Evolutionary conservation across 2,113 vertebrate genomes (phyloP), one percentile per base, ranked within the genome.

Genomic region (Castor canadensis): DNA sequence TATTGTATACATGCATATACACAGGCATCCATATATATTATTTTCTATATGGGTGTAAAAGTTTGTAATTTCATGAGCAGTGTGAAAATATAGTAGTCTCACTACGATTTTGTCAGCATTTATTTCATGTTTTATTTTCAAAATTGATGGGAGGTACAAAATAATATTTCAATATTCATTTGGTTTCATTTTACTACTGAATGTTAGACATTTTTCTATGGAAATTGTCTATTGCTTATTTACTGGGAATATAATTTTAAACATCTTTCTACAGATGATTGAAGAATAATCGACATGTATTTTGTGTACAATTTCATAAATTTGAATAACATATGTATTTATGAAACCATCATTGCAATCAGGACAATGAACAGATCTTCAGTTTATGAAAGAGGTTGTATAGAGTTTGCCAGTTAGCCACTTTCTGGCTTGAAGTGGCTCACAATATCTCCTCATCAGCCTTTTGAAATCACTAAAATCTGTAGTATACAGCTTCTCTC

Each of bases 11-110:
- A 16, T 28, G 32, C 3, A 75, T 30, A 76, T 76, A 35, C 16
- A 76, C n/a, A n/a, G n/a, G n/a, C 35, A 49, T 32, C 8, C 19
- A 13, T 73, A 45, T 45, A 56, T 15, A 56, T 56, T 79, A 9
- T 90, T 94, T 95, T 80, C 64, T 30, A 91, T 62, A 62, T 43
- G 30, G 9, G 32, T 32, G 38, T 91, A 73, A 87, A 79, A 73
- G 4, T 79, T 83, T 83, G 26, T 22, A 72, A 83, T 40, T 91
- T 5, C 28, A 88, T 45, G 26, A 52, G 30, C 22, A 71, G 9
- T 64, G 52, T 10, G 7, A 60, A 86, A 82, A 82, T 52, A 87
- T 35, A 24, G 9, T 47, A 76, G 17, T 76, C 15, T 72, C 24
- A 76, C 0, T 30, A 81, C 28, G 71, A 30, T 4, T 49, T 72